Conservation (phyloP, 2,797 vertebrate genomes). For the Pelodytes ibericus region DNA sequence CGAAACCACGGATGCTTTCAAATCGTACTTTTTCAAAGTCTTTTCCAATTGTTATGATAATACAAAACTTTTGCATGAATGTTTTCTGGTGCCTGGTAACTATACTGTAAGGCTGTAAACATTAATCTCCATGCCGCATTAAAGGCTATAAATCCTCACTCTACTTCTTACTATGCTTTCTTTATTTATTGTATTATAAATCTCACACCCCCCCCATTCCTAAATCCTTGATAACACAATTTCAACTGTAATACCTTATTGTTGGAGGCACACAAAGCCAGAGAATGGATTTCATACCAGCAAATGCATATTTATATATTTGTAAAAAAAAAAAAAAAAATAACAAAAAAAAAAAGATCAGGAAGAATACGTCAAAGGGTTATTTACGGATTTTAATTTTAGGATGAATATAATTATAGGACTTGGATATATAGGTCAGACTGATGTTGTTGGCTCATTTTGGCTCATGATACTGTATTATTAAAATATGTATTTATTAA, state of each 20-base stretch:
- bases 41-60: background rate
- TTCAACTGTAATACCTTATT: constrained; percentile 5
- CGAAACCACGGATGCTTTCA: background rate
- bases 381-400: too few species aligned
- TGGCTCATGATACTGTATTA: too few species aligned
- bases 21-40: background rate
- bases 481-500: too few species aligned
- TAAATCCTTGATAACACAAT: constrained; percentile 27
- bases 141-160: background rate
- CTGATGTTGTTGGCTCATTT: too few species aligned
- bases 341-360: too few species aligned
- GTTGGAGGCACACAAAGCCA: background rate
- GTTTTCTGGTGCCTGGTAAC: background rate
- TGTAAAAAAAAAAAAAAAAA: too few species aligned
- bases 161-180: background rate
- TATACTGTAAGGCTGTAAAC: background rate
- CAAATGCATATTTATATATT: too few species aligned
- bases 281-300: background rate
- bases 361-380: too few species aligned
- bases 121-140: background rate
- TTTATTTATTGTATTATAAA: constrained; percentile 2
- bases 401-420: too few species aligned
- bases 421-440: too few species aligned
- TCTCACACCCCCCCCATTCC: background rate
- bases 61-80: background rate